phyloP scores from a whole-genome alignment of 2,113 vertebrate species.

The Quiscalus mexicanus region DNA sequence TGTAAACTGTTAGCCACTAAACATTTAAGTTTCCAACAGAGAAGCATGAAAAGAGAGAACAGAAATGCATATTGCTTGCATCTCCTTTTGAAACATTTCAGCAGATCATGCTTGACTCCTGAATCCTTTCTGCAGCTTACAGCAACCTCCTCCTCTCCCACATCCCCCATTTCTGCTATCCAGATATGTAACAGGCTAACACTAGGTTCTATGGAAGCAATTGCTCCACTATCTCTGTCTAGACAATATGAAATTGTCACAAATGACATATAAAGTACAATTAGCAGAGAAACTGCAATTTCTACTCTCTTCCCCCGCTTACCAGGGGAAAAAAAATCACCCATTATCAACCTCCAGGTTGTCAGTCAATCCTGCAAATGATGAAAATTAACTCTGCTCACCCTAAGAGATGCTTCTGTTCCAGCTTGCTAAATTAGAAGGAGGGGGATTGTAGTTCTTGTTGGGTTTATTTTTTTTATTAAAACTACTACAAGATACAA shows the following conservation, averaged over 20 bases:
- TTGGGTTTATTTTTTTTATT: not conserved
- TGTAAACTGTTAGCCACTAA: not conserved
- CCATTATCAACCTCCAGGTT: constrained; percentile 71
- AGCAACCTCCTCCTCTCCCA: not conserved
- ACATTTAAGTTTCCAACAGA: not conserved
- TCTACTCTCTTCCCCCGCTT: constrained; percentile 68
- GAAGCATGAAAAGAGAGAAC: not conserved
- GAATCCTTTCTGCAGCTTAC: not conserved
- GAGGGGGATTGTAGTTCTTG: not conserved
- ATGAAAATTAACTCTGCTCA: constrained; percentile 66
- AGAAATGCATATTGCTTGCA: not conserved
- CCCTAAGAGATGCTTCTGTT: constrained; percentile 42
- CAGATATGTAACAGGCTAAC: constrained; percentile 63
- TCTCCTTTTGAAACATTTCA: not conserved
- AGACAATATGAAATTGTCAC: constrained; percentile 79
- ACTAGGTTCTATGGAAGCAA: constrained; percentile 54
- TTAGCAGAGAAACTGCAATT: constrained; percentile 76
- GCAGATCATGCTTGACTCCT: not conserved
- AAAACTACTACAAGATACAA: constrained; percentile 61
- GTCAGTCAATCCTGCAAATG: constrained; percentile 66
- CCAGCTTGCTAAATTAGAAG: constrained; percentile 47
- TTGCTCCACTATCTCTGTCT: constrained; percentile 72
- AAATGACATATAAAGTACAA: constrained; percentile 78
- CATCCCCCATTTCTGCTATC: constrained; percentile 9
- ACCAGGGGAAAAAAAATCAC: not conserved